Base-by-base conservation (phyloP, 2,113 vertebrate genomes). In the Melanocharis versteri region DNA sequence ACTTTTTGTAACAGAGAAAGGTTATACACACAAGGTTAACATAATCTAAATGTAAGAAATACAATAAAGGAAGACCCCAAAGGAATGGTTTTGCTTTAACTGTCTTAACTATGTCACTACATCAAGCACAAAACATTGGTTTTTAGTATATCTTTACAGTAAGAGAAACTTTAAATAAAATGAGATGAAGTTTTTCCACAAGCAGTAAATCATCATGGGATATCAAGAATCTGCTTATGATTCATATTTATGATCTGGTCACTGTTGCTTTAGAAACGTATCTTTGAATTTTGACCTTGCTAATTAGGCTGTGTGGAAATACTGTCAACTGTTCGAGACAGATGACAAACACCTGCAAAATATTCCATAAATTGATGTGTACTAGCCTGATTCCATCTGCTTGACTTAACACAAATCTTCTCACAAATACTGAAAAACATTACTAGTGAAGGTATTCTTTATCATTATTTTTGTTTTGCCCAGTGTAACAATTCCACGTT, bases 311-410 rank as follows among this genome's bases (percentile, higher is more conserved):
- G 51, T 60, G 42, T 92, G 76, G 15, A 93, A 92, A 70, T 77
- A 54, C 18, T 62, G 75, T 64, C 48, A 50, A 66, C 37, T 71
- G 70, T 69, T 70, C 16, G 37, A 81, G 69, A 66, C 65, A 80
- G 47, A 81, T 82, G 77, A 48, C 69, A 81, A 80, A 91, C 68
- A 94, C 60, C 78, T 95, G 94, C 54, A 77, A 83, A 83, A 70
- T 37, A 62, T 73, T 27, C 30, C 23, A 13, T 22, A 73, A 90
- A 14, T 4, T 90, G 60, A 70, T 81, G 51, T 86, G 90, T 83
- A 77, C 88, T 75, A 75, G 65, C 42, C 35, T 56, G 47, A 78
- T 65, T 83, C 87, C 44, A 81, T 77, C 83, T 92, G 65, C 69
- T 68, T 87, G 69, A 65, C 30, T 61, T 66, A 39, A 69, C 17